Evolutionary conservation across 1,140 invertebrate genomes (phyloP).

Genomic region (Rhyzopertha dominica): DNA sequence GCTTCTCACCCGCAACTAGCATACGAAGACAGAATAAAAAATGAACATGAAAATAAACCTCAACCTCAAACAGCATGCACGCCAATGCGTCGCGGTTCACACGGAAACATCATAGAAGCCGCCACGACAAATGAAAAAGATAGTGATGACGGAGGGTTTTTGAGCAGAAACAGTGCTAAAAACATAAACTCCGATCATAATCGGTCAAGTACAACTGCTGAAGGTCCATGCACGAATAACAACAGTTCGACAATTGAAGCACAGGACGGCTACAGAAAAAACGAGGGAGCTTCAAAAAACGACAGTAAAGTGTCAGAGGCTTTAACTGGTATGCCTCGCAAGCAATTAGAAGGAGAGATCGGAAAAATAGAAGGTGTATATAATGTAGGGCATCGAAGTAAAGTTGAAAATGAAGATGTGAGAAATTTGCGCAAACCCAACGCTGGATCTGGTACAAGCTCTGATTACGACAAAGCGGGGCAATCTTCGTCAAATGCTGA

Average conservation of each 20-base stretch:
- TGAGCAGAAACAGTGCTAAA: conserved; percentile 33
- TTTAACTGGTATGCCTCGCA: conserved; percentile 34
- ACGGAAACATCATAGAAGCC: conserved; percentile 53
- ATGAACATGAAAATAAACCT: conserved; percentile 37
- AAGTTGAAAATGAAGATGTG: conserved; percentile 29
- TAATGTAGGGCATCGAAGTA: conserved; percentile 32
- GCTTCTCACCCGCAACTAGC: conserved; percentile 62
- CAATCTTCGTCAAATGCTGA: conserved; percentile 66
- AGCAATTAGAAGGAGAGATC: conserved; percentile 40
- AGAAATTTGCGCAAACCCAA: conserved; percentile 49
- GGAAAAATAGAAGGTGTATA: conserved; percentile 43
- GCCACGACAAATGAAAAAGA: conserved; percentile 48
- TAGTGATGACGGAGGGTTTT: conserved; percentile 56
- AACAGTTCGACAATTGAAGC: conserved; percentile 1
- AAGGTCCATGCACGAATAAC: conserved; percentile 6
- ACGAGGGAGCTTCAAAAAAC: conserved; percentile 9
- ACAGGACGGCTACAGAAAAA: conserved; percentile 3
- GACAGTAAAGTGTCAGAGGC: conserved; percentile 27
- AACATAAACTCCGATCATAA: conserved; percentile 11
- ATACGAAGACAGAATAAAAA: conserved; percentile 49
- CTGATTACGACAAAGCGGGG: conserved; percentile 67
- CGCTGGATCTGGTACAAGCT: conserved; percentile 52
- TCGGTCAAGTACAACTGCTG: neutral
- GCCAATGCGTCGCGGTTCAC: conserved; percentile 50
- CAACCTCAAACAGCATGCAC: conserved; percentile 43